These are phyloP conservation scores for Chymomyza caudatula DNA, from an alignment of 2,888 invertebrate genomes.

Conservation along the genomic window DNA sequence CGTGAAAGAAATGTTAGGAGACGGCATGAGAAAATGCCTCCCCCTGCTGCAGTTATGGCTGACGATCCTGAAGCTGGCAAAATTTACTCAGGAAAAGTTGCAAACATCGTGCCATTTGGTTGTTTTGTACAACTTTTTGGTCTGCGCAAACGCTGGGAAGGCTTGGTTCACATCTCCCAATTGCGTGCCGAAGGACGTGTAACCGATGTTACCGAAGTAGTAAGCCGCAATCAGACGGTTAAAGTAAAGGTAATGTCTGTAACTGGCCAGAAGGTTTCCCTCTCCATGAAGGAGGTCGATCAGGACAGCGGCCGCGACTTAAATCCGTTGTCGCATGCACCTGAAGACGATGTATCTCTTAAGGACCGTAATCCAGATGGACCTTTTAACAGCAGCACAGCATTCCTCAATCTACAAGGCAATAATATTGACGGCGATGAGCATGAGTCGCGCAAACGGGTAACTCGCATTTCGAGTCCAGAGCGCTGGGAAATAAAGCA, in stretches of 20 bases:
- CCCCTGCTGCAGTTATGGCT: conserved; percentile 78
- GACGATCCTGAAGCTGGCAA: conserved; percentile 89
- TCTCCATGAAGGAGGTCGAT: conserved; percentile 99
- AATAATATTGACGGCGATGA: conserved; percentile 86
- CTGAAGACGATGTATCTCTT: conserved; percentile 79
- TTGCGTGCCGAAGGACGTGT: conserved; percentile 95
- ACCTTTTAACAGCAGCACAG: conserved; percentile 83
- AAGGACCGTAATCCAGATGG: conserved; percentile 93
- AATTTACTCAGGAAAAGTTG: conserved; percentile 95
- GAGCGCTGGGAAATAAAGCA: conserved; percentile 99
- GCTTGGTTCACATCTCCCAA: conserved; percentile 97
- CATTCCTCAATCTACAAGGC: conserved; percentile 79
- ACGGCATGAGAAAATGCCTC: conserved; percentile 69
- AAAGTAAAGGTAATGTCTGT: conserved; percentile 95
- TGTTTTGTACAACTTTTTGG: conserved; percentile 98
- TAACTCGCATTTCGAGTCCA: conserved; percentile 95
- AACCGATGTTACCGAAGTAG: conserved; percentile 95
- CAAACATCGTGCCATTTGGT: conserved; percentile 98
- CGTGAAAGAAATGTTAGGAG: conserved; percentile 59
- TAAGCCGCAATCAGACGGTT: conserved; percentile 91
- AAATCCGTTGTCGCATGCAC: conserved; percentile 88
- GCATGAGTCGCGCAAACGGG: conserved; percentile 88
- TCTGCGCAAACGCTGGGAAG: conserved; percentile 93
- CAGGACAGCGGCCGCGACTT: conserved; percentile 96
- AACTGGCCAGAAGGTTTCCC: conserved; percentile 95